Conservation (phyloP, 1,140 invertebrate genomes). For the Lethocerus indicus region DNA sequence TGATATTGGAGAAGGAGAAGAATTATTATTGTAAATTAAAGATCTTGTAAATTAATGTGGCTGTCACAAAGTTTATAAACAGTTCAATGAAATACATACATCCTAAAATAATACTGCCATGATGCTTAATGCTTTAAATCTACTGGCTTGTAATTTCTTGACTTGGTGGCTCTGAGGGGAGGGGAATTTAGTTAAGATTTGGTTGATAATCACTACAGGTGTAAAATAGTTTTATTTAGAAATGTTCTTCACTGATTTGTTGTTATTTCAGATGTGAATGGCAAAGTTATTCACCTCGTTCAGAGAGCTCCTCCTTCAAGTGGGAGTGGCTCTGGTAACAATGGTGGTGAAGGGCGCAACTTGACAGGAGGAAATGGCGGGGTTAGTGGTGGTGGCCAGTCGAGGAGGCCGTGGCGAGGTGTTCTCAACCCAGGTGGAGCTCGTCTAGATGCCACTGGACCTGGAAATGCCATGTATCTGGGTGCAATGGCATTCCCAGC, state of each 20-base stretch:
- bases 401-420: conserved; percentile 3
- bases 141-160: too few relatives aligned
- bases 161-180: too few relatives aligned
- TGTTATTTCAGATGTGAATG: conserved; percentile 56
- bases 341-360: conserved; percentile 1
- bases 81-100: too few relatives aligned
- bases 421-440: conserved; percentile 2
- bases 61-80: too few relatives aligned
- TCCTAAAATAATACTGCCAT: too few relatives aligned
- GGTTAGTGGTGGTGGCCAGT: not conserved
- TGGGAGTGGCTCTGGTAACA: conserved; percentile 14
- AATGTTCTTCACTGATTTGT: not conserved
- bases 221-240: not conserved
- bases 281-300: conserved; percentile 88
- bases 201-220: not conserved
- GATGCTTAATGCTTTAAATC: too few relatives aligned
- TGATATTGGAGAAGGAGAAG: too few relatives aligned
- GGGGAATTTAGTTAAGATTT: too few relatives aligned
- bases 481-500: conserved; percentile 43
- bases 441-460: conserved; percentile 9
- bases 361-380: not conserved
- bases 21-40: too few relatives aligned
- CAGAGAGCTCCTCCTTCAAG: conserved; percentile 47
- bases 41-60: too few relatives aligned
- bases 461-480: conserved; percentile 37